These are phyloP conservation scores for Neodiprion lecontei DNA, from an alignment of 1,140 invertebrate genomes.

Conservation along the genomic window DNA sequence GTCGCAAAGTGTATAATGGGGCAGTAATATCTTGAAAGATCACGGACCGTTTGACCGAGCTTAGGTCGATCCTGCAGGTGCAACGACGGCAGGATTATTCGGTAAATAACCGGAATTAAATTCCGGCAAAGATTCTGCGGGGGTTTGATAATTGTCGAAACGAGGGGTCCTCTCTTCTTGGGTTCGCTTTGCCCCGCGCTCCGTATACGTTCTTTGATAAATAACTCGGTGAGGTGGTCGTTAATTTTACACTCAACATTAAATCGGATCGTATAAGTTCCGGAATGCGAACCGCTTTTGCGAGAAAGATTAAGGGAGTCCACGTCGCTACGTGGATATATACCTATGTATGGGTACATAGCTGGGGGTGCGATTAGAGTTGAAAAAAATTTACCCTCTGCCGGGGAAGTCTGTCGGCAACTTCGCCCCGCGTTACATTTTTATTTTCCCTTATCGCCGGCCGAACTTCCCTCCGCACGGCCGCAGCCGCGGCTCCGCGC, in stretches of 20 bases:
- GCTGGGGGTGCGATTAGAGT: not conserved
- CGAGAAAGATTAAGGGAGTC: not conserved
- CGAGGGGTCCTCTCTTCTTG: too few species aligned
- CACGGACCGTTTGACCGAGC: too few species aligned
- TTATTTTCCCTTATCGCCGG: not conserved
- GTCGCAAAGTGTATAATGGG: too few species aligned
- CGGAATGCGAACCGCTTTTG: not conserved
- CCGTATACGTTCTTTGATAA: not conserved
- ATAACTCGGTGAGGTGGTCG: not conserved
- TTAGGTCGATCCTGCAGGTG: too few species aligned
- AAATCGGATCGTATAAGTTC: not conserved
- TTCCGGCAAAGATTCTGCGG: too few species aligned
- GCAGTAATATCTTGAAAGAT: too few species aligned
- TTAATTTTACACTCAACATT: slow-evolving; percentile 1
- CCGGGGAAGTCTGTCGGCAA: not conserved
- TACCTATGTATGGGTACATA: too few species aligned
- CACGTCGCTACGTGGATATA: not conserved
- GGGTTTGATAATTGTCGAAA: too few species aligned
- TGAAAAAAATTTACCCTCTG: not conserved
- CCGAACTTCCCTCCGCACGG: not conserved
- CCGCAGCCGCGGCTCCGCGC: not conserved
- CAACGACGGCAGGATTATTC: too few species aligned
- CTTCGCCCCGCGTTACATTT: not conserved
- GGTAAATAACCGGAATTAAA: too few species aligned
- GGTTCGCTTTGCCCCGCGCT: too few species aligned